Percentiles rank a stretch among this genome's conserved stretches.
Conservation (phyloP, 2,888 invertebrate species). For the Diarsia dahlii region DNA sequence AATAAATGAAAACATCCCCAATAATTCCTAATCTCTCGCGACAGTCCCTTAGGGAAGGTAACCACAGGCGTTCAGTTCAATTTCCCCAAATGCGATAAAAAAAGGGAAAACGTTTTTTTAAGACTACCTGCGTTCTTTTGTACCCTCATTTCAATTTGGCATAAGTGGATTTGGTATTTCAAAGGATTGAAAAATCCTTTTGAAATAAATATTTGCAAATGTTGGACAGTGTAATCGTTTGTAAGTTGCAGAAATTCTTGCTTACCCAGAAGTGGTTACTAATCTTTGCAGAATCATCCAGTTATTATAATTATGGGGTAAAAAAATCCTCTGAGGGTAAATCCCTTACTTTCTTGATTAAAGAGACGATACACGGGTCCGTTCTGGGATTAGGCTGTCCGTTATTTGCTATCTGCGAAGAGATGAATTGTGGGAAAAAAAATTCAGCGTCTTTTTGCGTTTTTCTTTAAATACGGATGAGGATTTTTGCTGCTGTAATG, state of each 20-base stretch:
- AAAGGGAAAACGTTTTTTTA: slow-evolving; percentile 31
- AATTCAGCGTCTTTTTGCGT: neutral
- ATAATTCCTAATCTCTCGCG: slow-evolving; percentile 16
- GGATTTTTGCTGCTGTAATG: neutral
- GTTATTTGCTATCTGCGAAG: slow-evolving; percentile 2
- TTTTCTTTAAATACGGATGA: neutral
- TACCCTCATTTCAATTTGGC: slow-evolving; percentile 50
- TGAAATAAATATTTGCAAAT: slow-evolving; percentile 7
- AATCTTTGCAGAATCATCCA: slow-evolving; percentile 53
- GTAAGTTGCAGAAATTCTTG: slow-evolving; percentile 46
- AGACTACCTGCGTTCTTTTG: slow-evolving; percentile 43
- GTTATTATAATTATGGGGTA: slow-evolving; percentile 59
- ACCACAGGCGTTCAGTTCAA: slow-evolving; percentile 46
- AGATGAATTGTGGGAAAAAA: slow-evolving; percentile 12
- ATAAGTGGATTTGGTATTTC: slow-evolving; percentile 46
- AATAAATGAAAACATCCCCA: slow-evolving; percentile 19
- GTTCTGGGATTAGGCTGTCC: slow-evolving; percentile 35
- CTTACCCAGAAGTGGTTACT: slow-evolving; percentile 25
- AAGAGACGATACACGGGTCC: slow-evolving; percentile 32
- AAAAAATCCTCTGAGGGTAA: slow-evolving; percentile 48
- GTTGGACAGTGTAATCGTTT: slow-evolving; percentile 12
- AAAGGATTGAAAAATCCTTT: slow-evolving; percentile 26
- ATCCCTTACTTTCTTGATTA: slow-evolving; percentile 60
- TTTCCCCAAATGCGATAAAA: slow-evolving; percentile 44
- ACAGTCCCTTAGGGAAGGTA: slow-evolving; percentile 19